A percentile compares a stretch with the other conserved stretches of the same genome.
Conservation (phyloP, 2,888 invertebrate species). For the Ornithoptera alexandrae region DNA sequence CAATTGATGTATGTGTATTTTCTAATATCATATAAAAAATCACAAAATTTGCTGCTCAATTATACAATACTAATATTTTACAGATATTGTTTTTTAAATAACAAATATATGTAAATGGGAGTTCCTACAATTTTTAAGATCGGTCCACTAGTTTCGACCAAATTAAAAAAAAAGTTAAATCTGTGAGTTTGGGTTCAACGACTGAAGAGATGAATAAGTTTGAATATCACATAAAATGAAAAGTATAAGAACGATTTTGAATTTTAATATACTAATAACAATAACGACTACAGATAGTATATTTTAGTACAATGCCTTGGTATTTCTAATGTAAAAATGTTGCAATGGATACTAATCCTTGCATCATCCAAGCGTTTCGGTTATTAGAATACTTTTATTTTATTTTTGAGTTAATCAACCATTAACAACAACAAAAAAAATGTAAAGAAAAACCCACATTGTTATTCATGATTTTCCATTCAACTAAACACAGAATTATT, state of each 20-base stretch:
- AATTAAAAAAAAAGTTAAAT: background rate
- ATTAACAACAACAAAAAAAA: background rate
- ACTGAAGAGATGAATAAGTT: background rate
- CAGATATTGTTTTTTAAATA: background rate
- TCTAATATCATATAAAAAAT: background rate
- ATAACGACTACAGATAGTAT: background rate
- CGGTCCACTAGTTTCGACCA: background rate
- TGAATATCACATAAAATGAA: background rate
- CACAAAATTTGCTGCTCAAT: background rate
- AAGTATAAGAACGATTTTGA: background rate
- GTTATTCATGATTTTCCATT: slow-evolving; percentile 1
- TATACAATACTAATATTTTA: background rate
- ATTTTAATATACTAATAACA: slow-evolving; percentile 2
- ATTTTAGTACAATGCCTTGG: background rate
- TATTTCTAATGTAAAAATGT: slow-evolving; percentile 2
- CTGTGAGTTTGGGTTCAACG: background rate
- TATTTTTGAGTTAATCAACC: background rate
- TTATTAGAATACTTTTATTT: background rate
- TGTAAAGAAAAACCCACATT: background rate
- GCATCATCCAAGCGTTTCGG: slow-evolving; percentile 11
- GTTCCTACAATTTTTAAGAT: background rate
- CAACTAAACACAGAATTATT: background rate
- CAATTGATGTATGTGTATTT: background rate
- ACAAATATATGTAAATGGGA: slow-evolving; percentile 2
- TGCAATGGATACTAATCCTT: background rate